Evolutionary conservation across 1,140 invertebrate species (phyloP), one percentile per base, ranked within the genome.

Genomic region (Eumeta japonica): DNA sequence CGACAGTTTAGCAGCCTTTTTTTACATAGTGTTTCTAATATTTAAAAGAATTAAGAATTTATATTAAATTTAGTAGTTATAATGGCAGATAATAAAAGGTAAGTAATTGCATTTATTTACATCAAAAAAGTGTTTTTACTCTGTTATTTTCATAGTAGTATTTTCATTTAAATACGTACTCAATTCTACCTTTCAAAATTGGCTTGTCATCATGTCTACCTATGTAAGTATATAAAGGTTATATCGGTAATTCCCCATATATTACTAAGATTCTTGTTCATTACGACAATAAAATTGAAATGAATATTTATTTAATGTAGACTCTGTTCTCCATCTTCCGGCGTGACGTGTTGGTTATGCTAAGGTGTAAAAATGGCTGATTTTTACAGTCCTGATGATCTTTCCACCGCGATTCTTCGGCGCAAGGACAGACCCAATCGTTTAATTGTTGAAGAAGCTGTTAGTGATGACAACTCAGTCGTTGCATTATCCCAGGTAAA

Each of bases 401-500:
- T 99, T 67, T 90, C 96, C 27, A 99, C 97, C 50, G 97, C 97
- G 46, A 99, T 99, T 75, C 80, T 99, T 55, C 91, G 94, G 49
- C 90, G 90, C 55, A 99, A 99, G 76, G 92, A 94, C 61, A 92
- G 92, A 65, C 97, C 97, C 46, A 99, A 99, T 75, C 87, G 97
- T 62, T 82, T 99, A 28, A 84, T 99, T 51, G 97, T 99, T 2
- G 97, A 99, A 70, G 95, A 98, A 77, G 93, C 95, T 12, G 84
- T 90, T 31, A 97, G 95, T 64, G 96, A 99, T 86, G 97, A 99
- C 71, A 99, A 99, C 67, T 98, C 94, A 0, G 94, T 97, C 28
- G 92, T 98, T 43, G 89, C 89, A 19, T 76, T 98, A 17, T 97
- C 94, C 52, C 94, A 97, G 82, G 87, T 89, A 58, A 57, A 43